Evolutionary conservation across 2,113 vertebrate species (phyloP).

Genomic region (Salvelinus sp.): DNA sequence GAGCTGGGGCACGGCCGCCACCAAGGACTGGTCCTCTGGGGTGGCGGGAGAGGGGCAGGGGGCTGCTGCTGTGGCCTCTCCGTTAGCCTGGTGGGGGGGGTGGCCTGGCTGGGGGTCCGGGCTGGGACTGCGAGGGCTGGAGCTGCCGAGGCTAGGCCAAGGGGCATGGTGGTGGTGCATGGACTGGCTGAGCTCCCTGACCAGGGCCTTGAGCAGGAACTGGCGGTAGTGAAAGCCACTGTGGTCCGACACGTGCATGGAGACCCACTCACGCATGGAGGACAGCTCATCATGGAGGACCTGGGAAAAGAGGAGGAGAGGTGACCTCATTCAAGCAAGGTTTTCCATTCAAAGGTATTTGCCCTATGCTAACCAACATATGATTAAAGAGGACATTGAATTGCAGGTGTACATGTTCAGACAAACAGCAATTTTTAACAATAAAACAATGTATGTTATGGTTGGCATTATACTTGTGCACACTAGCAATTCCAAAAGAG

Average conservation of each 20-base stretch:
- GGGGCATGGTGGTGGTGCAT: slow-evolving; percentile 55
- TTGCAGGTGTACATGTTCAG: no score
- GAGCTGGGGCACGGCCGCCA: slow-evolving; percentile 55
- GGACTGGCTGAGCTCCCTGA: slow-evolving; percentile 65
- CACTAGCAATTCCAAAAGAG: no score
- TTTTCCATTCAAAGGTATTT: no score
- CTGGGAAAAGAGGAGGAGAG: slow-evolving; percentile 59
- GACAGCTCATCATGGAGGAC: slow-evolving; percentile 89
- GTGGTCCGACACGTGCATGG: slow-evolving; percentile 94
- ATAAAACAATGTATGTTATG: no score
- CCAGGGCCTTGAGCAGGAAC: slow-evolving; percentile 88
- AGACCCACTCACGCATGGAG: slow-evolving; percentile 90
- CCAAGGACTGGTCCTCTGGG: slow-evolving; percentile 35
- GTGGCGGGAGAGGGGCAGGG: background rate
- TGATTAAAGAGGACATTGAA: no score
- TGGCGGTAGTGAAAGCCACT: slow-evolving; percentile 98
- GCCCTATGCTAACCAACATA: no score
- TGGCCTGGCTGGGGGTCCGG: slow-evolving; percentile 56
- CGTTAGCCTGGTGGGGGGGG: slow-evolving; percentile 65
- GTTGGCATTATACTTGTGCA: no score
- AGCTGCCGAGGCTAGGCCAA: slow-evolving; percentile 8
- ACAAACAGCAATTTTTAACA: no score
- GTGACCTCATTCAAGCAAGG: no score
- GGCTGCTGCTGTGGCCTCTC: slow-evolving; percentile 49
- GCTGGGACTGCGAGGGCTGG: slow-evolving; percentile 42